Evolutionary conservation across 2,797 vertebrate genomes (phyloP).

Genomic region (Pagetopsis macropterus): DNA sequence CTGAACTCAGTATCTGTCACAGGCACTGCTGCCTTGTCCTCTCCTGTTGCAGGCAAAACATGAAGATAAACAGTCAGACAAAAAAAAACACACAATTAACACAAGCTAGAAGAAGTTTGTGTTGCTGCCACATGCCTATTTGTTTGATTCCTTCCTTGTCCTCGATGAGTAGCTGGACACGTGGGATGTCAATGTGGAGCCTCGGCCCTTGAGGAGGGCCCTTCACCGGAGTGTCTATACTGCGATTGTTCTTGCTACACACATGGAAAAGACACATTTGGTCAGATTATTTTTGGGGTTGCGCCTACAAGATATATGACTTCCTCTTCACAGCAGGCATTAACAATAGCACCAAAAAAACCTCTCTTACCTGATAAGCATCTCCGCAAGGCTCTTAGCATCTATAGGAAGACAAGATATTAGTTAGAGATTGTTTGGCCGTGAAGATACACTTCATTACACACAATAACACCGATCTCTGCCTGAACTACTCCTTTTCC

Average conservation of each 20-base stretch:
- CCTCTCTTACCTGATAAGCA: conserved; percentile 94
- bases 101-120: background rate
- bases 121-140: conserved; percentile 84
- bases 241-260: conserved; percentile 96
- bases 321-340: background rate
- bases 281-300: background rate
- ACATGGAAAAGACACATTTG: conserved; percentile 34
- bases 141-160: conserved; percentile 99
- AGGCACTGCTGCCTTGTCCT: conserved; percentile 96
- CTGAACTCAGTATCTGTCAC: conserved; percentile 97
- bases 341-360: background rate
- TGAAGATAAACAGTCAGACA: conserved; percentile 2
- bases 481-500: conserved; percentile 6
- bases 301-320: background rate
- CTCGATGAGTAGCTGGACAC: conserved; percentile 98
- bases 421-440: conserved; percentile 51
- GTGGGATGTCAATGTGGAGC: conserved; percentile 97
- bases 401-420: conserved; percentile 81
- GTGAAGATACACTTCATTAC: conserved; percentile 32
- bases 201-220: conserved; percentile 95
- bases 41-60: conserved; percentile 80
- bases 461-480: conserved; percentile 7
- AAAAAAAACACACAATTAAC: background rate
- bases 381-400: conserved; percentile 98
- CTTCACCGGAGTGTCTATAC: conserved; percentile 97